Percentiles rank a stretch among this genome's conserved stretches.
Conservation (phyloP, 2,888 invertebrate genomes). For the Melanchra persicariae region DNA sequence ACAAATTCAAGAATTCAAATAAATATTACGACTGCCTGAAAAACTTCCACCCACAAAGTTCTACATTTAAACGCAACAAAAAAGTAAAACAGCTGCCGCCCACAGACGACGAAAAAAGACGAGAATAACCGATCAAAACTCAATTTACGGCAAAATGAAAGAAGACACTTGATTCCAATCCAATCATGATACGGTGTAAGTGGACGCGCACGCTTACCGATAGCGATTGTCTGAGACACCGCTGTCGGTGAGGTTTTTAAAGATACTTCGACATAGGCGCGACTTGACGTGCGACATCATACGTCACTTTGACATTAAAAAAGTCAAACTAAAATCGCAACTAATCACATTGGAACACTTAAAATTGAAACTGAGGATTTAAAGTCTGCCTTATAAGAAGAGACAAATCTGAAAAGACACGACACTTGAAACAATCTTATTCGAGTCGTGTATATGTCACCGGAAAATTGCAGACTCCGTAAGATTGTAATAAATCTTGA, state of each 20-base stretch:
- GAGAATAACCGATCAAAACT: slow-evolving; percentile 54
- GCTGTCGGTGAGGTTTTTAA: not conserved
- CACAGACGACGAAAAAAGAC: slow-evolving; percentile 34
- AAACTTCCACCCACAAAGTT: slow-evolving; percentile 2
- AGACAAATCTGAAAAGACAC: too few relatives aligned
- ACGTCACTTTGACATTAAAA: too few relatives aligned
- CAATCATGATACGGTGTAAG: slow-evolving; percentile 63
- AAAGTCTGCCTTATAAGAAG: too few relatives aligned
- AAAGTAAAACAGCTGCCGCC: slow-evolving; percentile 56
- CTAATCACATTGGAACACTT: too few relatives aligned
- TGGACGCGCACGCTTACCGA: slow-evolving; percentile 53
- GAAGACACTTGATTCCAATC: slow-evolving; percentile 68
- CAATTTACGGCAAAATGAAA: slow-evolving; percentile 67
- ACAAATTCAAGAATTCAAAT: slow-evolving; percentile 12
- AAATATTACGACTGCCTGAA: not conserved
- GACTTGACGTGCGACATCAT: not conserved
- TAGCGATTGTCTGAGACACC: slow-evolving; percentile 42
- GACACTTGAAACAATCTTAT: too few relatives aligned
- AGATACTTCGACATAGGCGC: not conserved
- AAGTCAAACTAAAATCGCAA: too few relatives aligned
- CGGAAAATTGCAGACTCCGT: too few relatives aligned
- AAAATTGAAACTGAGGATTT: too few relatives aligned
- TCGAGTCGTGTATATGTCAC: too few relatives aligned
- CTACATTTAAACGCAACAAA: slow-evolving; percentile 22
- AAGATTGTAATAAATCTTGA: too few relatives aligned